Base-by-base conservation (phyloP, 1,140 invertebrate genomes). In the Phymorhynchus buccinoides region DNA sequence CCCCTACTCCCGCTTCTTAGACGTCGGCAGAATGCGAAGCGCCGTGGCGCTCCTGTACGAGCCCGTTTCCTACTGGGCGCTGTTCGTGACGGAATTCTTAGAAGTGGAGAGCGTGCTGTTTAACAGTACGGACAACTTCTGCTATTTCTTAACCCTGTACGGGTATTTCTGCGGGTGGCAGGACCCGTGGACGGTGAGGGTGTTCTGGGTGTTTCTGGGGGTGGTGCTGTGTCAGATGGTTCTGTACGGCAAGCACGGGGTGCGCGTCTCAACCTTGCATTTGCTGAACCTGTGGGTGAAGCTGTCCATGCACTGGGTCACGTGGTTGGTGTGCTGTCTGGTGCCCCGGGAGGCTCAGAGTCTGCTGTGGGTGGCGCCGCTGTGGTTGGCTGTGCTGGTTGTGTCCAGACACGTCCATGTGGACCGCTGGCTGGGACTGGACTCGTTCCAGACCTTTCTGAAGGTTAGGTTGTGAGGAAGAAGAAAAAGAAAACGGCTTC, bases 121-220 rank as follows among this genome's bases (percentile, higher is more conserved):
- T 39, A 16, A 71, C 39, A 41, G 81, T 39, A 83, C 62, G 37
- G 81, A 83, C 66, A 83, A 83, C 41, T 71, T 83, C 27, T 83
- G 81, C 41, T 83, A 83, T 66, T 83, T 83, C 39, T 66, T 83
- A 22, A 83, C 81, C 27, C 16, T 83, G 3, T 73, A 83, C 62
- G 81, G 81, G 27, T 83, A n/a, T 41, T 83, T 83, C 66, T 73
- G n/a, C 81, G 66, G 81, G 27, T 83, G 81, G 81, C 37, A 68
- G 16, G 62, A 83, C 39, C 37, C 81, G 1, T 73, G 81, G 81
- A 71, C 66, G 22, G 16, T 27, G 62, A 0, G 62, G 3, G 81
- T 41, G 22, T 68, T 83, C 56, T 35, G 6, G 2, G 62, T 18
- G 3, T 71, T 83, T 41, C 62, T 83, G 37, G 12, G 30, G 14